Evolutionary conservation across 2,888 invertebrate genomes (phyloP), one percentile per base, ranked within the genome.

Genomic region (Morpho helenor): DNA sequence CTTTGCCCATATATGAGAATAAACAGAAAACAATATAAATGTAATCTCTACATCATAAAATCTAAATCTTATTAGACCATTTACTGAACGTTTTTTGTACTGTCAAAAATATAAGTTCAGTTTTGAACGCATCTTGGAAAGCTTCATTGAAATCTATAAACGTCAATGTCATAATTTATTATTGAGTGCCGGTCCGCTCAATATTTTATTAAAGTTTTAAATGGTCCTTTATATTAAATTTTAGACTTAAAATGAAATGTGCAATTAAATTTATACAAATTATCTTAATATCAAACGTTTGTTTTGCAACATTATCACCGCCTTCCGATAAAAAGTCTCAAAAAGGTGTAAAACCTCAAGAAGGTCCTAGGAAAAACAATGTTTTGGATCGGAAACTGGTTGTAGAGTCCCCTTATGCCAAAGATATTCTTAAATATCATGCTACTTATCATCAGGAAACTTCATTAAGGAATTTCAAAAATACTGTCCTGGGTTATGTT

Each of bases 401-500:
- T 0, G 90, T 91, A 3, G 92, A 93, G 76, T 92, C 93, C 48
- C 93, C 95, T 7, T 90, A 92, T 61, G 91, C 93, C 6, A 93
- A 93, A 71, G 96, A 96, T 72, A 96, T 98, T 57, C 75, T 97
- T 50, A 92, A 92, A 61, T 95, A 97, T 75, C 93, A 96, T 75
- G 93, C 93, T 52, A 92, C 94, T 0, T 97, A 95, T 80, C 94
- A 93, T 74, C 93, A 94, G 70, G 93, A 96, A 55, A 94, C 95
- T 4, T 84, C 91, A 9, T 74, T 87, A 1, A 92, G 93, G 59
- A 93, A 93, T 68, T 96, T 96, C 72, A 90, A 93, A 63, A 95
- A 95, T 50, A 91, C 94, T n/a, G 94, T 96, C 10, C 86, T 98
- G 62, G 98, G 96, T 59, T 98, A 96, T 82, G 96, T 98, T 49